A percentile compares a stretch with the other conserved stretches of the same genome.
Evolutionary conservation across 2,888 invertebrate species (phyloP).

Genomic region (Exephanes ischioxanthus): DNA sequence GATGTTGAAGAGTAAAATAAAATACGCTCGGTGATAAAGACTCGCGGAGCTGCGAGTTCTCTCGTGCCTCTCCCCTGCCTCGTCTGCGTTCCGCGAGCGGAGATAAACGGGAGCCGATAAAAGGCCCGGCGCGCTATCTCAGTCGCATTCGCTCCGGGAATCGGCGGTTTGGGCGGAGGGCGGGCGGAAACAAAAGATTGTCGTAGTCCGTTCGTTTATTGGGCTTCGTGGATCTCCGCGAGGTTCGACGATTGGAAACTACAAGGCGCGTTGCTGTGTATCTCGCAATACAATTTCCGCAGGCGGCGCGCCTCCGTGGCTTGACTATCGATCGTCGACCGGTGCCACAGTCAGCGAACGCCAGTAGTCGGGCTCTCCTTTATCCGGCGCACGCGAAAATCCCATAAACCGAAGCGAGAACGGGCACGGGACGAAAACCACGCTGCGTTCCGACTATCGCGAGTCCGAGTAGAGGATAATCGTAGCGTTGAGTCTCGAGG

Average conservation of each 20-base stretch:
- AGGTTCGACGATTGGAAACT: conserved; percentile 14
- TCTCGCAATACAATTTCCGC: conserved; percentile 17
- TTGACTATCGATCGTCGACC: conserved; percentile 56
- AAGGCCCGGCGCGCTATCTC: not conserved
- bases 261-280: not conserved
- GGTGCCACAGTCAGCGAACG: not conserved
- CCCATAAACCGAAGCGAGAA: conserved; percentile 53
- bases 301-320: conserved; percentile 63
- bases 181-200: not conserved
- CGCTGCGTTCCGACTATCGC: not conserved
- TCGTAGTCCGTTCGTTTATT: not conserved
- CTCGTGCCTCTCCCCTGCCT: not conserved
- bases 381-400: conserved; percentile 62
- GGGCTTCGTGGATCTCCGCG: not conserved
- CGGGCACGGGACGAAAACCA: conserved; percentile 12
- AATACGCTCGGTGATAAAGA: not conserved
- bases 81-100: not conserved
- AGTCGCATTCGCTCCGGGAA: not conserved
- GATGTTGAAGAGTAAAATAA: not conserved
- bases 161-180: not conserved
- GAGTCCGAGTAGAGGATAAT: not conserved
- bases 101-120: not conserved
- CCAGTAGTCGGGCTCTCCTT: conserved; percentile 35
- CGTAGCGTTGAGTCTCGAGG: not conserved
- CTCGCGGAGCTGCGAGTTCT: not conserved